phyloP scores from a whole-genome alignment of 2,797 vertebrate species.

The Lagothrix lagotricha region DNA sequence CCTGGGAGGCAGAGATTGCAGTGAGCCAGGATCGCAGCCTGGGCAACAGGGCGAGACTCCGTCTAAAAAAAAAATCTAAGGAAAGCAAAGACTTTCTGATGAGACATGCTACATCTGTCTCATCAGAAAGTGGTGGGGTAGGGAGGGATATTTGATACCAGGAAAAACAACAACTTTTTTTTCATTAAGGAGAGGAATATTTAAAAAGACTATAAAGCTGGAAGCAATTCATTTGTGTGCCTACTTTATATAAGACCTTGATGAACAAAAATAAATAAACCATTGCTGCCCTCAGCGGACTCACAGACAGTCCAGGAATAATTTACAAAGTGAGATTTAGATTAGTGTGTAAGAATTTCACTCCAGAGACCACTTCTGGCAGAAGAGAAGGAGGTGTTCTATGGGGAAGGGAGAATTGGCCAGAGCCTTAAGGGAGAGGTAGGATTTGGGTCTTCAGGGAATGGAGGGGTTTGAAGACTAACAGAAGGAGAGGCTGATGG shows the following conservation, averaged over 20 bases:
- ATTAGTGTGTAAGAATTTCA: background rate
- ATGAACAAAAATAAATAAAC: background rate
- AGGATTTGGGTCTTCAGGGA: background rate
- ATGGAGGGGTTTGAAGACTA: background rate
- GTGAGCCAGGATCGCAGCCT: too few relatives aligned
- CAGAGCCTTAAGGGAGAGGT: background rate
- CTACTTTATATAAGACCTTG: background rate
- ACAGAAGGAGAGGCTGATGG: background rate
- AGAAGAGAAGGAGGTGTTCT: background rate
- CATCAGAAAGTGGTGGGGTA: background rate
- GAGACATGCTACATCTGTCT: background rate
- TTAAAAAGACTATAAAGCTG: slow-evolving; percentile 11
- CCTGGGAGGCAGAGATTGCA: too few relatives aligned
- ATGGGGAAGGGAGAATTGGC: background rate
- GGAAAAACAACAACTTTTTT: background rate
- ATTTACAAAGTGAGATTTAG: background rate
- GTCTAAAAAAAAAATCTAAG: background rate
- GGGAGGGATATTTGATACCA: background rate
- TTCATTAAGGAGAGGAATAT: background rate
- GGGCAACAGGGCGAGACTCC: too few relatives aligned
- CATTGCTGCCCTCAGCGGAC: background rate
- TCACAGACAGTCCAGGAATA: background rate
- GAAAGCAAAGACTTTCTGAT: background rate
- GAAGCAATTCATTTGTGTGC: background rate
- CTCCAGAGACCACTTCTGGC: background rate